Evolutionary conservation across 2,797 vertebrate species (phyloP), one percentile per base, ranked within the genome.

Genomic region (Setipinna tenuifilis): DNA sequence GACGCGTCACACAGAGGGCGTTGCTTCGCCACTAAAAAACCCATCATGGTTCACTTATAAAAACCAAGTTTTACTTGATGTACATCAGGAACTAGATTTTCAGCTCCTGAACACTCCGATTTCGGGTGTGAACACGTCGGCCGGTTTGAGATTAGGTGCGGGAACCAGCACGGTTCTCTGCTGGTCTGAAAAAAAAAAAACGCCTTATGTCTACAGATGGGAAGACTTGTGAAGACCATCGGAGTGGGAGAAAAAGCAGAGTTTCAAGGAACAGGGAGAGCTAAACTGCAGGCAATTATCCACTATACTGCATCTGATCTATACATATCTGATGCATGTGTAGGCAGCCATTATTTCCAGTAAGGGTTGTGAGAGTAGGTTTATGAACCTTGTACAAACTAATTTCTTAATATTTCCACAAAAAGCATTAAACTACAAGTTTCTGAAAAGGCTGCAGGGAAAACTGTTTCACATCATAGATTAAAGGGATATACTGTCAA

Each of bases 381-480:
- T 75, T 75, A 75, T 35, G 31, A 75, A 75, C 31, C 68, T 31
- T 16, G 28, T 28, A 65, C 62, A 14, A 14, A 71, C 65, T 71
- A 10, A 78, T 78, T 71, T 31, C 68, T 19, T 71, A 71, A 2
- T 71, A 31, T 35, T 71, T 35, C 35, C 71, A 78, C 68, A 78
- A 44, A 78, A 78, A 78, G 17, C 31, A 78, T 78, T 28, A 28
- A 71, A 75, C 17, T 75, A 75, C 10, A 78, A 41, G 71, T 41
- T 44, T 81, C 65, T 54, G 80, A 82, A 71, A 83, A 91, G 91
- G 85, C 82, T 83, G 46, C 71, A 21, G 68, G 11, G 82, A 89
- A 92, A 90, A 82, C 86, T 86, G 61, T 65, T 91, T 92, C 91
- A 94, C 92, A 91, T 92, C 92, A 92, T 89, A 90, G 84, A 85